Base-by-base conservation (phyloP, 2,888 invertebrate genomes). In the Agrypnus murinus region DNA sequence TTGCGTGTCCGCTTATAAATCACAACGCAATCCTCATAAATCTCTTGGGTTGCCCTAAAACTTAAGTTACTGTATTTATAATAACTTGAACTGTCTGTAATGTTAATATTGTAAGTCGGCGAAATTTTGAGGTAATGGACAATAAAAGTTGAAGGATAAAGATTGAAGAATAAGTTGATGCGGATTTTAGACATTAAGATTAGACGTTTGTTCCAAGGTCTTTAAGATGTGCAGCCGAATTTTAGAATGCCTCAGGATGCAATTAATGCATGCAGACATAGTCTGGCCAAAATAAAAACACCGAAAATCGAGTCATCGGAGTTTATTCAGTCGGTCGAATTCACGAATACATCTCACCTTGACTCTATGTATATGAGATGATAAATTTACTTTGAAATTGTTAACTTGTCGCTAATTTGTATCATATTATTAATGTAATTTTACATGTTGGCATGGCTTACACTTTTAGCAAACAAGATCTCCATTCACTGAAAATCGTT, bases 251-350 rank as follows among this genome's bases (percentile, higher is more conserved):
- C 82, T 77, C 79, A 81, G 83, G 84, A 82, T 83, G 83, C 84
- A 84, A 85, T 85, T 84, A 84, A 85, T 84, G 83, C 83, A 85
- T 81, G 81, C 82, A 83, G 82, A 83, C 84, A 78, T 79, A 78
- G 80, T 74, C 78, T 75, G 77, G 76, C 77, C 73, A 75, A 73
- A 78, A 77, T 74, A 78, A 79, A 78, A 78, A 74, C 75, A 75
- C 72, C 73, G 73, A 77, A 25, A 75, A 77, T 76, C 75, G 71
- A 77, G 78, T 79, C 79, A 78, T 76, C 75, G 72, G 76, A 77
- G 77, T 77, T 77, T 76, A 75, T 74, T 73, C 71, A 69, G 73
- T 69, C 75, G 74, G 76, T 62, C 76, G 74, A 76, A 75, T 77
- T 73, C 77, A 74, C 74, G 77, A 72, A 73, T 69, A 69, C 55